Conservation (phyloP, 2,113 vertebrate genomes). For the Mesocricetus auratus region DNA sequence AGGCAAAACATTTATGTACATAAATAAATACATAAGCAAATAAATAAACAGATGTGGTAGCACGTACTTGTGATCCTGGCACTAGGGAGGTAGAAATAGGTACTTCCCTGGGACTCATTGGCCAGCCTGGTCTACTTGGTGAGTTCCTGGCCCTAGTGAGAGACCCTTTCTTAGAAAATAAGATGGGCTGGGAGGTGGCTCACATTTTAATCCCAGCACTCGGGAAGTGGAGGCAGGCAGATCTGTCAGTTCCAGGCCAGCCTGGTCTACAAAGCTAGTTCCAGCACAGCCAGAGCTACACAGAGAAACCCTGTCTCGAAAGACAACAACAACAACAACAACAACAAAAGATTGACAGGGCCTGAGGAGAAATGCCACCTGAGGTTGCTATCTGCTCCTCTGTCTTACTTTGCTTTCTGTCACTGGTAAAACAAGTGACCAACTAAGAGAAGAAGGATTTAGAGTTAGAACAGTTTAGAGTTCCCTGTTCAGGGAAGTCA, state of each 20-base stretch:
- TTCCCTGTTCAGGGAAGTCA: background rate
- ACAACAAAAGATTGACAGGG: background rate
- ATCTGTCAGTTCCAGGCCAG: background rate
- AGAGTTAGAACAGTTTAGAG: background rate
- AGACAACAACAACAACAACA: too few relatives aligned
- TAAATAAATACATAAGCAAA: background rate
- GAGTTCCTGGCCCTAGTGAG: background rate
- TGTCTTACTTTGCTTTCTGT: background rate
- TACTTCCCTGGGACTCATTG: background rate
- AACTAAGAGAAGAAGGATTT: background rate
- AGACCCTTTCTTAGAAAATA: background rate
- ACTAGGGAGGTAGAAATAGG: background rate
- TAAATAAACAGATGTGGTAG: background rate
- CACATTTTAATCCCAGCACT: background rate
- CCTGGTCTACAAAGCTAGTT: background rate
- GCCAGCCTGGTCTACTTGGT: background rate
- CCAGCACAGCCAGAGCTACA: background rate
- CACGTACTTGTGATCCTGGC: background rate
- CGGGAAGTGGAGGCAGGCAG: background rate
- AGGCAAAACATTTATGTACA: background rate
- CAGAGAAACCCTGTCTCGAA: background rate
- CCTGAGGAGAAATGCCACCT: background rate
- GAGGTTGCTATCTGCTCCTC: background rate
- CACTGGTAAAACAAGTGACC: background rate
- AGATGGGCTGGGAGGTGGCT: background rate